Conservation (phyloP, 2,888 invertebrate genomes). For the Plemyria rubiginata region DNA sequence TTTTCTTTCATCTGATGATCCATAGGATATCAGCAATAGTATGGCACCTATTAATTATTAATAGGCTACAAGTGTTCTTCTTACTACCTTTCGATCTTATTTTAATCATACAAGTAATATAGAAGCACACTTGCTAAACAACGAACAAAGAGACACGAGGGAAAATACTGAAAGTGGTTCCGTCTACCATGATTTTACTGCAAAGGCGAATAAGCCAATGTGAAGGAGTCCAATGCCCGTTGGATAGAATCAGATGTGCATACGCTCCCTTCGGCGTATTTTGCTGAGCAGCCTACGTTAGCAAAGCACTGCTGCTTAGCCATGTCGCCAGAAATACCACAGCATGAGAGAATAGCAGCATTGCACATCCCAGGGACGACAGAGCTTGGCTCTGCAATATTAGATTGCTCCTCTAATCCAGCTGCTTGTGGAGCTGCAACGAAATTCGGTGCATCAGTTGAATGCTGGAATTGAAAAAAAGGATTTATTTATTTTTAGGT, state of each 20-base stretch:
- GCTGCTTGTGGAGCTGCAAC: slow-evolving; percentile 1
- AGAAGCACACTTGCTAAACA: not conserved
- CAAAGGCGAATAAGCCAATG: slow-evolving; percentile 55
- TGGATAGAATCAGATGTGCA: slow-evolving; percentile 54
- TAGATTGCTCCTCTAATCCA: not conserved
- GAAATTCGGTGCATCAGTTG: slow-evolving; percentile 46
- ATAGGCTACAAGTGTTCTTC: not conserved
- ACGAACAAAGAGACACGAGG: not conserved
- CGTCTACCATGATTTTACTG: slow-evolving; percentile 42
- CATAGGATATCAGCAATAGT: slow-evolving; percentile 1
- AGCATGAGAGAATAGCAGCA: slow-evolving; percentile 67
- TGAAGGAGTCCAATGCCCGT: slow-evolving; percentile 57
- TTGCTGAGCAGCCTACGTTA: slow-evolving; percentile 53
- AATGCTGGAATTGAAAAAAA: slow-evolving; percentile 31
- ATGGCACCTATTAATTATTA: slow-evolving; percentile 4
- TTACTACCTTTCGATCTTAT: not conserved
- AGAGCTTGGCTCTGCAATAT: slow-evolving; percentile 2
- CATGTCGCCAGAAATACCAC: slow-evolving; percentile 44
- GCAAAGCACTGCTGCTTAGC: slow-evolving; percentile 58
- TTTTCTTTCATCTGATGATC: not conserved
- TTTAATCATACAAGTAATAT: not conserved
- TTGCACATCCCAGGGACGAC: slow-evolving; percentile 55
- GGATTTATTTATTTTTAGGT: not conserved
- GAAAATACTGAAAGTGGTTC: slow-evolving; percentile 22
- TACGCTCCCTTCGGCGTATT: slow-evolving; percentile 48